These are phyloP conservation scores for Polyploca ridens DNA, from an alignment of 2,888 invertebrate species.

Conservation along the genomic window DNA sequence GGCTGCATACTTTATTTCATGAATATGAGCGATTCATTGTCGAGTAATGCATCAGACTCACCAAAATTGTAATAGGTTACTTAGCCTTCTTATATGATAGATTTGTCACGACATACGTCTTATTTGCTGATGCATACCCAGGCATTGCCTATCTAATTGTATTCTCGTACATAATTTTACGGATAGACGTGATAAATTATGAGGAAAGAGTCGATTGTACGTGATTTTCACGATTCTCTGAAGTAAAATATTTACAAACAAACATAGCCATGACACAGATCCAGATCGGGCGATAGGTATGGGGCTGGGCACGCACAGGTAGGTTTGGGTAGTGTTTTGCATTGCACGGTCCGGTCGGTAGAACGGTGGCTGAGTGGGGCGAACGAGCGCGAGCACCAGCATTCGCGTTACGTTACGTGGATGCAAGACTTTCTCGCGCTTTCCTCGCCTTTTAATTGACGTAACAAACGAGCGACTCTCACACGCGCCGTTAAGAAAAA, in stretches of 20 bases:
- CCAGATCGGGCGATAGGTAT: conserved; percentile 36
- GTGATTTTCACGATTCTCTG: conserved; percentile 35
- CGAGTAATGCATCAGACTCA: background rate
- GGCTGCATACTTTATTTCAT: background rate
- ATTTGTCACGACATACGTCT: background rate
- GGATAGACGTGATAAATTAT: background rate
- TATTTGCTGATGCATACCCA: background rate
- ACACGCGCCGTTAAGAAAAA: conserved; percentile 76
- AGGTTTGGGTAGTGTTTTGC: conserved; percentile 43
- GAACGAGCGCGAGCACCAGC: conserved; percentile 37
- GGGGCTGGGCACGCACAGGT: conserved; percentile 20
- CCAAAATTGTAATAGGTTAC: background rate
- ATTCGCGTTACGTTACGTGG: conserved; percentile 74
- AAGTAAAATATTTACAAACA: conserved; percentile 74
- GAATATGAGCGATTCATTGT: background rate
- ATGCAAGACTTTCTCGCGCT: conserved; percentile 77
- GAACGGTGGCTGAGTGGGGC: conserved; percentile 15
- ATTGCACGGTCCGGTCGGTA: conserved; percentile 44
- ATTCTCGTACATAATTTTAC: background rate
- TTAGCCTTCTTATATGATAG: background rate
- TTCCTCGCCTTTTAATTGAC: conserved; percentile 81
- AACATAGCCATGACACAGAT: conserved; percentile 76
- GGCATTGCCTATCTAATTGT: background rate
- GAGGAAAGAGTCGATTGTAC: conserved; percentile 23
- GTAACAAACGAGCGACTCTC: conserved; percentile 80